Percentiles rank a stretch among this genome's conserved stretches.
These are phyloP conservation scores for Strigamia transsilvanica DNA, from an alignment of 2,888 invertebrate genomes.

Conservation along the genomic window DNA sequence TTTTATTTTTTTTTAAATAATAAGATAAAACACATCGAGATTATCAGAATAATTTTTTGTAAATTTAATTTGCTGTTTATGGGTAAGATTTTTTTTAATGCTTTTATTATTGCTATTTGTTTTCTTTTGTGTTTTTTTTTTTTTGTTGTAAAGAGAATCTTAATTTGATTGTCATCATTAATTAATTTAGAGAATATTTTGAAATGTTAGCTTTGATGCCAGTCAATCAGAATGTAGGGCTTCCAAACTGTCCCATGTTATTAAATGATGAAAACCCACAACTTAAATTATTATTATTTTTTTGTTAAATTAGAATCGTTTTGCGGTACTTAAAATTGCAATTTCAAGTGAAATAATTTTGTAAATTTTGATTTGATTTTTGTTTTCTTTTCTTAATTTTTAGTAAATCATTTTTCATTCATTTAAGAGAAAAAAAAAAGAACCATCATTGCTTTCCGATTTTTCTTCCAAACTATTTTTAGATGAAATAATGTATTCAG, in stretches of 20 bases:
- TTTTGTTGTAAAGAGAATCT: conserved; percentile 23
- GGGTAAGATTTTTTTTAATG: conserved; percentile 2
- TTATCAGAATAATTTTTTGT: conserved; percentile 26
- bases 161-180: neutral
- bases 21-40: conserved; percentile 4
- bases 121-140: no score
- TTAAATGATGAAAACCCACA: neutral
- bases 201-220: neutral
- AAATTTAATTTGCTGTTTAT: conserved; percentile 5
- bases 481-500: conserved; percentile 26
- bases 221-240: conserved; percentile 12
- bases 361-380: conserved; percentile 1
- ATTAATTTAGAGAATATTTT: neutral
- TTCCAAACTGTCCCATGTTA: neutral
- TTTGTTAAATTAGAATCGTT: neutral
- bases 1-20: conserved; percentile 14
- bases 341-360: neutral
- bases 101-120: neutral
- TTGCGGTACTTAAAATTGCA: conserved; percentile 9
- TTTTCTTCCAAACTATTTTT: conserved; percentile 18
- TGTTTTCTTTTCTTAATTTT: neutral
- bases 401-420: conserved; percentile 4
- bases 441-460: conserved; percentile 2
- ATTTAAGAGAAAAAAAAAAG: neutral
- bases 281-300: conserved; percentile 10